phyloP scores from a whole-genome alignment of 2,888 invertebrate genomes.

The Lathronympha strigana region DNA sequence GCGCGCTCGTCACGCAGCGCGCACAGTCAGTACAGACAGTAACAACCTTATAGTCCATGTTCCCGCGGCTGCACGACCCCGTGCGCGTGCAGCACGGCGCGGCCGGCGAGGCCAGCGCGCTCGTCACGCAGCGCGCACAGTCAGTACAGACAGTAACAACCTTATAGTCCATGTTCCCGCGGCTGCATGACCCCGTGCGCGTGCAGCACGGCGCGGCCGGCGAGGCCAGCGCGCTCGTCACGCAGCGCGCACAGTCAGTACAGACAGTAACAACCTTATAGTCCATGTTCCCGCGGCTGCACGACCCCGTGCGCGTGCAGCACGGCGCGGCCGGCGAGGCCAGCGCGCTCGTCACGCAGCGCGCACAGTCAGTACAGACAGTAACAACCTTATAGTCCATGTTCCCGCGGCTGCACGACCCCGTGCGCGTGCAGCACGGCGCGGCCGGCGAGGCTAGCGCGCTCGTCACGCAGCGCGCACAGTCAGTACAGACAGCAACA shows the following conservation, averaged over 20 bases:
- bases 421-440: constrained; percentile 97
- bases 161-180: constrained; percentile 99
- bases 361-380: constrained; percentile 85
- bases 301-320: constrained; percentile 97
- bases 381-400: too few species aligned
- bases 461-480: constrained; percentile 95
- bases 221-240: constrained; percentile 97
- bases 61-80: constrained; percentile 96
- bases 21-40: constrained; percentile 84
- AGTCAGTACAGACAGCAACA: constrained; percentile 64
- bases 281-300: constrained; percentile 97
- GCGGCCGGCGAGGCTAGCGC: constrained; percentile 97
- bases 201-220: constrained; percentile 97
- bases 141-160: too few species aligned
- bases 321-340: constrained; percentile 98
- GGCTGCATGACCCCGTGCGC: constrained; percentile 95
- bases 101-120: constrained; percentile 96
- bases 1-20: constrained; percentile 96
- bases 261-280: too few species aligned
- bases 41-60: too few species aligned
- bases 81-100: constrained; percentile 97
- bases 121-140: constrained; percentile 94
- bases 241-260: constrained; percentile 89
- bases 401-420: constrained; percentile 96
- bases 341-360: constrained; percentile 96